These are phyloP conservation scores for Lucifuga dentata DNA, from an alignment of 2,113 vertebrate genomes.

Conservation along the genomic window DNA sequence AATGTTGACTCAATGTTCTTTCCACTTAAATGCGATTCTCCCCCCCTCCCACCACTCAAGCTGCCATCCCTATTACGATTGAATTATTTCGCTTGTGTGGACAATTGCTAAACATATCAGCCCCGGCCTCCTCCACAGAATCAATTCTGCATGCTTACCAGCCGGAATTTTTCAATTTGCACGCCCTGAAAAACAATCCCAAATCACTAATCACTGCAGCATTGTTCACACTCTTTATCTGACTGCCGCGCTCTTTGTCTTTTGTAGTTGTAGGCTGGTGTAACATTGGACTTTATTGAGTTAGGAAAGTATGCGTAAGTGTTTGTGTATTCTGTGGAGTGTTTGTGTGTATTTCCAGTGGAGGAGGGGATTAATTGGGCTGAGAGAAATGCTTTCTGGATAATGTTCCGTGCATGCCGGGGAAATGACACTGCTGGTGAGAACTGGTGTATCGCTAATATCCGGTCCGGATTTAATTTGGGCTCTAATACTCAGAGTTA, in stretches of 20 bases:
- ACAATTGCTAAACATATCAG: conserved; percentile 54
- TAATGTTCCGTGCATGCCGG: conserved; percentile 92
- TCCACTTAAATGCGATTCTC: conserved; percentile 59
- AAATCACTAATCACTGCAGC: conserved; percentile 68
- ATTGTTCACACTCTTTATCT: conserved; percentile 53
- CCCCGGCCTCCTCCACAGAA: conserved; percentile 39
- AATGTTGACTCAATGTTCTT: conserved; percentile 64
- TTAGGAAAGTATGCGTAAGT: neutral
- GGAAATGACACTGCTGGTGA: conserved; percentile 93
- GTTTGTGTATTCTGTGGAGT: conserved; percentile 14
- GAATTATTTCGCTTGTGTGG: conserved; percentile 65
- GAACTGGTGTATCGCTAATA: conserved; percentile 96
- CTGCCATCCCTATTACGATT: conserved; percentile 41
- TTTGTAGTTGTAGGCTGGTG: conserved; percentile 38
- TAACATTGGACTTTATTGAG: conserved; percentile 34
- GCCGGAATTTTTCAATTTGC: conserved; percentile 77
- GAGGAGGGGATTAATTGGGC: conserved; percentile 47
- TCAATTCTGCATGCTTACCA: conserved; percentile 64
- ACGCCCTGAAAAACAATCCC: conserved; percentile 71
- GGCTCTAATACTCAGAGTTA: conserved; percentile 93
- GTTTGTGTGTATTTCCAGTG: conserved; percentile 15
- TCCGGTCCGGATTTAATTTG: conserved; percentile 98
- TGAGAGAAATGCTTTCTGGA: conserved; percentile 83
- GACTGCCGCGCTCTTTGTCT: conserved; percentile 31
- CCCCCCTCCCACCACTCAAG: conserved; percentile 32